Evolutionary conservation across 2,113 vertebrate genomes (phyloP), one percentile per base, ranked within the genome.

Genomic region (Todiramphus saurophagus): DNA sequence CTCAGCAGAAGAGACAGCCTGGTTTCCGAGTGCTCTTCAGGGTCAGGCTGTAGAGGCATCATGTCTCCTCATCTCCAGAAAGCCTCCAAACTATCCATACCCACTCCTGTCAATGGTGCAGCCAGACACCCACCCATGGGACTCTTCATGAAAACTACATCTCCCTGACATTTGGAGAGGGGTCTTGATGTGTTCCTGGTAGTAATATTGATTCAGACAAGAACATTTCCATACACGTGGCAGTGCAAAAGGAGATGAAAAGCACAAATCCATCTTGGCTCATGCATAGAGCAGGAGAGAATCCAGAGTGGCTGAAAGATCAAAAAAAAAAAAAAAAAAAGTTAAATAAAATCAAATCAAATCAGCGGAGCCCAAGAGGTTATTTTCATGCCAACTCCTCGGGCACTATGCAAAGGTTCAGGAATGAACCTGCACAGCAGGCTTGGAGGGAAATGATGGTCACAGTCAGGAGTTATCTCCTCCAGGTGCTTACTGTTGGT

Each of bases 201-300:
- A 19, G 37, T 35, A 28, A 63, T 72, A 78, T 0, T 1, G 1
- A 69, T 70, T 70, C 64, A 78, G 39, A 66, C 55, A 83, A 62
- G 78, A 83, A 64, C 39, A 33, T 13, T 87, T 85, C 72, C 66
- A 79, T 78, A 55, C 75, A 93, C 46, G 51, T 11, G 35, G 75
- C 63, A 95, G 55, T 87, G 59, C 59, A 84, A 81, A 96, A 81
- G 85, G 44, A 94, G 82, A 77, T 76, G 37, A 95, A 95, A 95
- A 94, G 44, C 48, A 62, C 39, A 84, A 90, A 96, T 86, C 76
- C 56, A 88, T 53, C 39, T 94, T 93, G 83, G 83, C 86, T 93
- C 43, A 75, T n/a, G 56, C 64, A 83, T 48, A 90, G 66, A 83
- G 77, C 51, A 90, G 73, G 68, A 90, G 35, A 44, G 51, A 96